Evolutionary conservation across 1,140 invertebrate species (phyloP).

Genomic region (Aphidius gifuensis): DNA sequence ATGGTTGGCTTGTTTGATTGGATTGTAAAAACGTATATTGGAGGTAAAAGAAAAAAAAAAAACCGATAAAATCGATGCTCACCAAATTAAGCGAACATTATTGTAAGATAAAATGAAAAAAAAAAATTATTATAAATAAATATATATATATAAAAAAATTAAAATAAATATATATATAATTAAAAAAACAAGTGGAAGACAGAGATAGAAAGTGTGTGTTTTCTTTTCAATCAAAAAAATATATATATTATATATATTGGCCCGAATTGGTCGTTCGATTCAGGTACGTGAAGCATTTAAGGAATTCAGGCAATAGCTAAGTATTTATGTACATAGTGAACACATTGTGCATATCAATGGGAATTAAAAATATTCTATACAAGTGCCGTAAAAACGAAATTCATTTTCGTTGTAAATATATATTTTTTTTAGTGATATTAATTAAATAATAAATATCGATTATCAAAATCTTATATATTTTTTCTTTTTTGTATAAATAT

Average conservation of each 20-base stretch:
- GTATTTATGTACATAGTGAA: conserved; percentile 54
- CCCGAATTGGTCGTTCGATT: conserved; percentile 55
- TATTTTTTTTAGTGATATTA: conserved; percentile 44
- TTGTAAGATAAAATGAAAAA: background rate
- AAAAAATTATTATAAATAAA: no score
- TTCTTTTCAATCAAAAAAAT: conserved; percentile 38
- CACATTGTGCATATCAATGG: conserved; percentile 57
- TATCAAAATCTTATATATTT: conserved; percentile 32
- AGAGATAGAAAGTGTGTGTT: conserved; percentile 47
- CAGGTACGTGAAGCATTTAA: conserved; percentile 56
- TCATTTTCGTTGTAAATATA: conserved; percentile 53
- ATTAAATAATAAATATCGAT: conserved; percentile 47
- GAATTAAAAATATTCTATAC: conserved; percentile 61
- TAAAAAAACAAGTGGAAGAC: conserved; percentile 31
- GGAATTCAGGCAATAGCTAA: conserved; percentile 57
- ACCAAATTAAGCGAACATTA: conserved; percentile 2
- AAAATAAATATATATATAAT: no score
- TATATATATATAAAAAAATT: no score
- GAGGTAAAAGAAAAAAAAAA: background rate
- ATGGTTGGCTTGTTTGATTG: conserved; percentile 11
- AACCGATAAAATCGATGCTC: conserved; percentile 8
- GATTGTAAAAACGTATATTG: conserved; percentile 3
- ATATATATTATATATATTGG: conserved; percentile 33
- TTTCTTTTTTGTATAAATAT: conserved; percentile 39
- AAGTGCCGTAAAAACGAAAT: conserved; percentile 69